Evolutionary conservation across 2,888 invertebrate species (phyloP), one percentile per base, ranked within the genome.

Genomic region (Catocala sponsa): DNA sequence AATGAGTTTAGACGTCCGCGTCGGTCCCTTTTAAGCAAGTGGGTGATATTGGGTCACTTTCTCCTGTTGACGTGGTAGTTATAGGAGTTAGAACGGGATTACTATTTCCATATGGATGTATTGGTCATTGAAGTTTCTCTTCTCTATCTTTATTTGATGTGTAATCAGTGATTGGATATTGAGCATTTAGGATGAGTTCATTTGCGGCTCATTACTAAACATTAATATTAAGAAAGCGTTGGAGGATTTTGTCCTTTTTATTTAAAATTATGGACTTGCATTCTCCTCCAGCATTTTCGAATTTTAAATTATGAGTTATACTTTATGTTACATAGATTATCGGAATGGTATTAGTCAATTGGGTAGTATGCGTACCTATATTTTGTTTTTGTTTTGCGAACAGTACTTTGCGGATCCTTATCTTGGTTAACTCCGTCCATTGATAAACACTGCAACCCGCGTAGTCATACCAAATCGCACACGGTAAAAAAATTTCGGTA

Each of bases 1-100:
- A 76, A 72, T 70, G 75, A 75, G 75, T 76, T 78, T 67, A 73
- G 68, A 67, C 49, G 74, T 73, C 79, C 76, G 74, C 49, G 74
- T 73, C 79, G 78, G 74, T 56, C 32, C 79, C 78, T 79, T 79
- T 78, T 73, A 76, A 72, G 78, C 70, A 59, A 61, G 65, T 59
- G 44, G 51, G 63, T 65, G 57, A 55, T 51, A 62, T 67, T 68
- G 53, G 60, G 35, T 58, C 54, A 67, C 79, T 79, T 79, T 79
- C 79, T 78, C 70, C 67, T 44, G 54, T 55, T 54, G 63, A 70
- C 69, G 50, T 12, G 41, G 57, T 54, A 64, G 62, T 75, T 70
- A 78, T 71, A 65, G 70, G 63, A 62, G 41, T 62, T 71, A 59
- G 63, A 73, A 70, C 73, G 58, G 65, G 62, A 61, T 65, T 65